Evolutionary conservation across 2,888 invertebrate genomes (phyloP).

Genomic region (Ornithoptera alexandrae): DNA sequence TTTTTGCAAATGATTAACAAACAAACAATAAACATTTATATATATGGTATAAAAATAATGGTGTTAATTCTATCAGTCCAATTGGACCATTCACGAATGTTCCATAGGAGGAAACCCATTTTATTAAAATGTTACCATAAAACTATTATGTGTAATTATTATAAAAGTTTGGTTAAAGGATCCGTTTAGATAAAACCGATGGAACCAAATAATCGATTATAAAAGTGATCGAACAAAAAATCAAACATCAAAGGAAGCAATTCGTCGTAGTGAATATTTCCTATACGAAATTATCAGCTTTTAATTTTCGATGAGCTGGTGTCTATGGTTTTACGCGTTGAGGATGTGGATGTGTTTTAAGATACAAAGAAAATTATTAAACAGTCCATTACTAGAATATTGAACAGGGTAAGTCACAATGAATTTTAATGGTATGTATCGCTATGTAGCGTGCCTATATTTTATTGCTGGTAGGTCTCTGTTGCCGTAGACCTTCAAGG

Average conservation of each 20-base stretch:
- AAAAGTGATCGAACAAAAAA: constrained; percentile 36
- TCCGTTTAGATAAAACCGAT: constrained; percentile 45
- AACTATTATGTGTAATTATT: constrained; percentile 45
- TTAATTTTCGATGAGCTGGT: constrained; percentile 26
- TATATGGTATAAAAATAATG: neutral
- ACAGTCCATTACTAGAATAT: neutral
- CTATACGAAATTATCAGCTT: constrained; percentile 42
- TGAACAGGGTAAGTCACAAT: too few relatives aligned
- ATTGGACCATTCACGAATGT: constrained; percentile 42
- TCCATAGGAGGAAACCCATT: constrained; percentile 40
- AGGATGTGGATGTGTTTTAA: constrained; percentile 6
- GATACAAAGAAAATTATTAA: constrained; percentile 5
- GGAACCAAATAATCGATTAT: constrained; percentile 50
- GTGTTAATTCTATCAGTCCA: constrained; percentile 36
- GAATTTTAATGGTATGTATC: too few relatives aligned
- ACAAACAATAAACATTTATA: constrained; percentile 1
- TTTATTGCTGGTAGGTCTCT: too few relatives aligned
- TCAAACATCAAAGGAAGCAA: constrained; percentile 38
- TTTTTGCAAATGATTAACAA: neutral
- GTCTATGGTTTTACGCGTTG: neutral
- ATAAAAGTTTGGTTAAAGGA: constrained; percentile 38
- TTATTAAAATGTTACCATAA: constrained; percentile 40
- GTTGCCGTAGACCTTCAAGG: too few relatives aligned
- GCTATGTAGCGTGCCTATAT: too few relatives aligned
- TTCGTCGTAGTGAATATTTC: constrained; percentile 45